phyloP scores from a whole-genome alignment of 2,113 vertebrate species.

The Tupaia tana region DNA sequence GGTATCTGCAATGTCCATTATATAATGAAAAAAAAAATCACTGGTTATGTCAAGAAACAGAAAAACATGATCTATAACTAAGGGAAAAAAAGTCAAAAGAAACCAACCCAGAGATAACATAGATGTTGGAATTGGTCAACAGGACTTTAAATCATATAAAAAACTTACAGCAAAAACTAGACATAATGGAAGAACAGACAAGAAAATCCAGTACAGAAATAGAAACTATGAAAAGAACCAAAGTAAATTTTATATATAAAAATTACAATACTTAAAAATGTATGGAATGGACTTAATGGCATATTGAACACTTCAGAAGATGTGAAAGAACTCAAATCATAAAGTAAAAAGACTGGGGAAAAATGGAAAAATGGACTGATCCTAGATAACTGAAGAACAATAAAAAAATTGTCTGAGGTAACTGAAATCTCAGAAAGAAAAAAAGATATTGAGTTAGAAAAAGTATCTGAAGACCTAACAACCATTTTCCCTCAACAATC shows the following conservation, averaged over 20 bases:
- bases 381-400: background rate
- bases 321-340: background rate
- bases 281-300: background rate
- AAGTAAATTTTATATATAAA: constrained; percentile 54
- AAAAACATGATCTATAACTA: constrained; percentile 14
- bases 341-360: background rate
- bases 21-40: background rate
- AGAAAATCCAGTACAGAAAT: background rate
- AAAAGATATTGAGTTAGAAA: background rate
- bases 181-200: background rate
- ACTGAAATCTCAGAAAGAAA: background rate
- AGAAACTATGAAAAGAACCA: constrained; percentile 9
- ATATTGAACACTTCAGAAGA: background rate
- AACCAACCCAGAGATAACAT: background rate
- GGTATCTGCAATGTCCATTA: background rate
- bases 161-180: constrained; percentile 32
- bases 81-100: background rate
- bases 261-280: constrained; percentile 13
- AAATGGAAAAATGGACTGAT: background rate
- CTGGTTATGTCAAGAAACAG: background rate
- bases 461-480: constrained; percentile 9
- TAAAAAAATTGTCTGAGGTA: background rate
- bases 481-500: background rate
- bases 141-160: background rate
- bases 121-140: background rate